Percentiles rank a stretch among this genome's conserved stretches.
These are phyloP conservation scores for Hirtodrosophila confusa DNA, from an alignment of 2,888 invertebrate species.

Conservation along the genomic window DNA sequence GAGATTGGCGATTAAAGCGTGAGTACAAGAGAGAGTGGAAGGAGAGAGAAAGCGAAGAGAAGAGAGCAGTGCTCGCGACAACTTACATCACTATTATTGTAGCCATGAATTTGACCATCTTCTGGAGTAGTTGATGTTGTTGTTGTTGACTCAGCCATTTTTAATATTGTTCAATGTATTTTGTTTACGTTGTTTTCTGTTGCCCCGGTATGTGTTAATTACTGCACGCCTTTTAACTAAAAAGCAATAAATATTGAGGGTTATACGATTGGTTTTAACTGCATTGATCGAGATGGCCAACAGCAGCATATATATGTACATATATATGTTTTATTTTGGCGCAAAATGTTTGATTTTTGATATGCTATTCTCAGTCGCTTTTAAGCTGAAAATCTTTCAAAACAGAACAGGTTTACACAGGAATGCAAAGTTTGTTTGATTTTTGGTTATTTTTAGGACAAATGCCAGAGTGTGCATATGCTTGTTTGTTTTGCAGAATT, in stretches of 20 bases:
- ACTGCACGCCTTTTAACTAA: slow-evolving; percentile 58
- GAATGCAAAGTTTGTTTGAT: slow-evolving; percentile 6
- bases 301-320: slow-evolving; percentile 3
- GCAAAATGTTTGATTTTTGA: slow-evolving; percentile 4
- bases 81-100: slow-evolving; percentile 81
- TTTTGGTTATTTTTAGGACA: no score
- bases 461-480: no score
- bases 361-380: no score
- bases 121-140: slow-evolving; percentile 52
- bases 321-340: slow-evolving; percentile 43
- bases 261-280: slow-evolving; percentile 45
- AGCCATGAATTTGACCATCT: slow-evolving; percentile 82
- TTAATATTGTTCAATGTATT: slow-evolving; percentile 35
- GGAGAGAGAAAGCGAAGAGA: not conserved
- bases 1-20: no score
- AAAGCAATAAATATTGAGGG: slow-evolving; percentile 44
- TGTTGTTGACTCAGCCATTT: slow-evolving; percentile 72
- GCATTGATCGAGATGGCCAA: slow-evolving; percentile 50
- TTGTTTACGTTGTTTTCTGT: slow-evolving; percentile 24
- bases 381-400: slow-evolving; percentile 9
- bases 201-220: slow-evolving; percentile 58
- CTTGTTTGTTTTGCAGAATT: no score
- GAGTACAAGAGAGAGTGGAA: no score
- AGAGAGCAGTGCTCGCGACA: slow-evolving; percentile 10
- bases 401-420: slow-evolving; percentile 37